Percentiles rank a stretch among this genome's conserved stretches.
These are phyloP conservation scores for Phyllotreta cruciferae DNA, from an alignment of 2,888 invertebrate species.

Conservation along the genomic window DNA sequence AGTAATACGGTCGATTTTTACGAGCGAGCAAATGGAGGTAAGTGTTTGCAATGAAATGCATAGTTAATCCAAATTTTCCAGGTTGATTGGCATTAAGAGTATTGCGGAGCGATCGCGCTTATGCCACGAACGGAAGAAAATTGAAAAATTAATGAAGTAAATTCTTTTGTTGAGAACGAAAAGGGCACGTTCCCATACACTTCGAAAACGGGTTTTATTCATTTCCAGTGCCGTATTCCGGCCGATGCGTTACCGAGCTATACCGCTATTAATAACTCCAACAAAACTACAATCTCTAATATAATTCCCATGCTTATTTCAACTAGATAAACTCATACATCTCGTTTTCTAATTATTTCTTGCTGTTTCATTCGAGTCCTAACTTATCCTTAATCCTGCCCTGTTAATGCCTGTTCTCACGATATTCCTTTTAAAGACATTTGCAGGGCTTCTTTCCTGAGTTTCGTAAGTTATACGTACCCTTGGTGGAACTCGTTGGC, in stretches of 20 bases:
- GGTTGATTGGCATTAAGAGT: conserved; percentile 25
- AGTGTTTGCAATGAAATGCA: conserved; percentile 8
- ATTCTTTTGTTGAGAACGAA: conserved; percentile 33
- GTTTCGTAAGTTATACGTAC: conserved; percentile 2
- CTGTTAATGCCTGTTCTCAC: conserved; percentile 43
- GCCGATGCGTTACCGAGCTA: not conserved
- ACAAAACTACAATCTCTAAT: not conserved
- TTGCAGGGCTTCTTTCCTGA: conserved; percentile 47
- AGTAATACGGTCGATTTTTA: conserved; percentile 10
- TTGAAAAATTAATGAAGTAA: conserved; percentile 36
- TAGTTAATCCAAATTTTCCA: conserved; percentile 25
- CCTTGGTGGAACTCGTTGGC: conserved; percentile 5
- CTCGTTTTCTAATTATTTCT: too few species aligned
- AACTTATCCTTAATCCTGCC: conserved; percentile 9
- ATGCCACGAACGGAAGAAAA: conserved; percentile 27
- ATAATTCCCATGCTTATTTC: too few species aligned
- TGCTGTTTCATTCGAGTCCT: not conserved
- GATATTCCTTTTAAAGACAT: conserved; percentile 43
- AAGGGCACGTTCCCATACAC: conserved; percentile 37
- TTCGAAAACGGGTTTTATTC: conserved; percentile 32
- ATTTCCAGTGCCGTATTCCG: conserved; percentile 1
- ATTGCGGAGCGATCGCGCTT: conserved; percentile 5
- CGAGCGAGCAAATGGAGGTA: conserved; percentile 6
- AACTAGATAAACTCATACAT: too few species aligned
- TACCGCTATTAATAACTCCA: not conserved